Conservation (phyloP, 2,113 vertebrate species). For the Cacatua alba region DNA sequence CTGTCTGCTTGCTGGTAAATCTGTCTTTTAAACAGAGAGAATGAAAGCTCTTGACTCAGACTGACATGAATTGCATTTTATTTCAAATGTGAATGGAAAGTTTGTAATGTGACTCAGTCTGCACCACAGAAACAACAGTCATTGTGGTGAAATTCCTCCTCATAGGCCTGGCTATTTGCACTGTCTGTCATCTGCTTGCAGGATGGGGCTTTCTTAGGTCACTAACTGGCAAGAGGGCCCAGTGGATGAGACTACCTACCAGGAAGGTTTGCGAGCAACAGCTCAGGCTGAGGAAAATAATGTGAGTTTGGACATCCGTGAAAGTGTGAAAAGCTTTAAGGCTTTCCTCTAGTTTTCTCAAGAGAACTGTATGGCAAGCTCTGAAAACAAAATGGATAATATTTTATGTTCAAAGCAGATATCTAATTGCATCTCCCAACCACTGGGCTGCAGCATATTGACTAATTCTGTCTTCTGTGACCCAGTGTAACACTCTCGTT, state of each 20-base stretch:
- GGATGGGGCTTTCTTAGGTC: neutral
- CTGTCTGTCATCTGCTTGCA: neutral
- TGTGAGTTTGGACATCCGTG: neutral
- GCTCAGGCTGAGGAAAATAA: neutral
- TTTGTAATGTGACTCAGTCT: neutral
- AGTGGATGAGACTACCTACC: neutral
- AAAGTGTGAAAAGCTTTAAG: neutral
- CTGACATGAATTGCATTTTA: neutral
- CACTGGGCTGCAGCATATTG: neutral
- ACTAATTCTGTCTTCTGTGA: neutral
- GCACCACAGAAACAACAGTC: neutral
- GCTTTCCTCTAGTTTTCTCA: neutral
- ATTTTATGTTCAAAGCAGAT: slow-evolving; percentile 32
- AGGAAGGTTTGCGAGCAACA: neutral
- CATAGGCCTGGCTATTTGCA: neutral
- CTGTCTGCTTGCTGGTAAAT: neutral
- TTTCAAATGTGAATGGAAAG: slow-evolving; percentile 17
- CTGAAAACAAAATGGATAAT: neutral
- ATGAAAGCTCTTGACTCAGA: neutral
- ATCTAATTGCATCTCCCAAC: neutral
- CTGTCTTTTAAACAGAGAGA: neutral
- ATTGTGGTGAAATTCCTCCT: neutral
- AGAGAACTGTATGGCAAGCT: neutral
- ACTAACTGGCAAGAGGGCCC: neutral
- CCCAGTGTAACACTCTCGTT: neutral